Evolutionary conservation across 2,888 invertebrate genomes (phyloP).

Genomic region (Gordius sp.): DNA sequence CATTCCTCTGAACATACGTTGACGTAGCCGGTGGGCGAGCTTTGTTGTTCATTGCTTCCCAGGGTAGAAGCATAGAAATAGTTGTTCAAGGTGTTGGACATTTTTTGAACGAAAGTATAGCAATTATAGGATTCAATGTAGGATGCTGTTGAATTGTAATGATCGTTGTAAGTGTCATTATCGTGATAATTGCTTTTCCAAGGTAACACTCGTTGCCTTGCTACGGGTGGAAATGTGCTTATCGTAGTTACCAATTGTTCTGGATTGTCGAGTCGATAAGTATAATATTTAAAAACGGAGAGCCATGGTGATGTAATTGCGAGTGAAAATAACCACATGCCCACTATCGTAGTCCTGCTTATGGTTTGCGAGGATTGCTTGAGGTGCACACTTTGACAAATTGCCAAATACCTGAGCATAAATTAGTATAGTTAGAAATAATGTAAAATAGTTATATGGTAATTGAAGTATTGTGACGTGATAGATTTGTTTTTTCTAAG

Average conservation of each 20-base stretch:
- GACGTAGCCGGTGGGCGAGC: no score
- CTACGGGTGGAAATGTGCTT: no score
- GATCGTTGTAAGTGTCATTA: no score
- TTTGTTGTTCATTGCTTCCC: no score
- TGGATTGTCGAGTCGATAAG: no score
- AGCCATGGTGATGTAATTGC: neutral
- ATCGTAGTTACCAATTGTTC: no score
- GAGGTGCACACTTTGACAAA: neutral
- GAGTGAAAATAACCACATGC: slow-evolving; percentile 1
- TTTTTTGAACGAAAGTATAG: neutral
- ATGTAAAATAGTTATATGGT: neutral
- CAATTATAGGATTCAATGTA: neutral
- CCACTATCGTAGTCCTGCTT: neutral
- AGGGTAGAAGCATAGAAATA: no score
- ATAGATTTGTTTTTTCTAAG: no score
- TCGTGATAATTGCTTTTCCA: no score
- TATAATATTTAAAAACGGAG: neutral
- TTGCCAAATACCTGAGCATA: slow-evolving; percentile 8
- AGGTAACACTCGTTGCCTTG: no score
- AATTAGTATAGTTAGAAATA: neutral
- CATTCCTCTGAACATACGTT: neutral
- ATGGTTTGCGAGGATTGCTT: neutral
- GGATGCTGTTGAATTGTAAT: no score
- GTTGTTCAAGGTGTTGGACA: neutral
- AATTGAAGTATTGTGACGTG: no score